These are phyloP conservation scores for Ctenicera cuprea DNA, from an alignment of 2,888 invertebrate species.

Conservation along the genomic window DNA sequence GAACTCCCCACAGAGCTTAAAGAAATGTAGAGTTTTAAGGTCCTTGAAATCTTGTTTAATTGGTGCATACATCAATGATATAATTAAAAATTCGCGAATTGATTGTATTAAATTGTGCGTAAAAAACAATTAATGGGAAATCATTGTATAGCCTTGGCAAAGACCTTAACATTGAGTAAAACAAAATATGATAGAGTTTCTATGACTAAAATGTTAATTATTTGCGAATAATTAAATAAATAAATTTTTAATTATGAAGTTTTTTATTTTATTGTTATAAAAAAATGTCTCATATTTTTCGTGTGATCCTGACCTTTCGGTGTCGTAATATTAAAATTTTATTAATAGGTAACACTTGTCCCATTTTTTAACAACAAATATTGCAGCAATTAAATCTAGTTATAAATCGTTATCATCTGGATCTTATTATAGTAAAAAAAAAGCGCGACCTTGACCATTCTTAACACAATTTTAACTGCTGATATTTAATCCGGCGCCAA, in stretches of 20 bases:
- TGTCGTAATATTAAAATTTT: too few species aligned
- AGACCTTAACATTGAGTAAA: neutral
- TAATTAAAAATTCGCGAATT: too few species aligned
- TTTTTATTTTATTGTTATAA: neutral
- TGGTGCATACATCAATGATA: neutral
- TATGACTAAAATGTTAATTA: too few species aligned
- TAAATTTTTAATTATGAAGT: too few species aligned
- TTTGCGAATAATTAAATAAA: too few species aligned
- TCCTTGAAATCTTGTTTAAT: neutral
- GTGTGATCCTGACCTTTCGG: constrained; percentile 26
- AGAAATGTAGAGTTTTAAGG: constrained; percentile 29
- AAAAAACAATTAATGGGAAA: neutral
- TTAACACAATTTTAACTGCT: neutral
- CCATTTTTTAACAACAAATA: neutral
- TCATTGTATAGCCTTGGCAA: neutral
- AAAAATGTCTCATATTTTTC: neutral
- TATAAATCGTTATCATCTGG: constrained; percentile 16
- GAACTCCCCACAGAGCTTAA: constrained; percentile 11
- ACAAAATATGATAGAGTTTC: too few species aligned
- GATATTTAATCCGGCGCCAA: neutral
- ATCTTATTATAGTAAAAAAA: neutral
- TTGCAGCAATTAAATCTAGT: neutral
- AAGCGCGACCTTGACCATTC: constrained; percentile 3
- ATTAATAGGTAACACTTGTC: neutral
- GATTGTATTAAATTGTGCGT: neutral